phyloP scores from a whole-genome alignment of 2,888 invertebrate species.

The Melieria crassipennis region DNA sequence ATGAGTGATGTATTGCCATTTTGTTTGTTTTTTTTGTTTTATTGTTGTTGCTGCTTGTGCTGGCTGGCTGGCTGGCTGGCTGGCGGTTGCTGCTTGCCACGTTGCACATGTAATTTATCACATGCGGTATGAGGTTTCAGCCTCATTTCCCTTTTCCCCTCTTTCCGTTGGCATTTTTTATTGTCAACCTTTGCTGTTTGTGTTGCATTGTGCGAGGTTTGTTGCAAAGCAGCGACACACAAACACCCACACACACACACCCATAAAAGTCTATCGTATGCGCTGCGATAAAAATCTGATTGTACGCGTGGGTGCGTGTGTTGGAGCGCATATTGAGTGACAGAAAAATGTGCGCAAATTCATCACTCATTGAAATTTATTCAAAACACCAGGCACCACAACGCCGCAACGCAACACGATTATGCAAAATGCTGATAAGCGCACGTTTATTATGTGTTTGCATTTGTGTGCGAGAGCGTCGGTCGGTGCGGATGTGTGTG shows the following conservation, averaged over 20 bases:
- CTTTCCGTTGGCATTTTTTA: conserved; percentile 12
- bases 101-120: conserved; percentile 28
- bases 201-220: conserved; percentile 30
- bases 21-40: conserved; percentile 20
- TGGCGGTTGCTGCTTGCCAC: conserved; percentile 36
- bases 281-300: conserved; percentile 27
- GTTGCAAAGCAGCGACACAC: conserved; percentile 16
- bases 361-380: conserved; percentile 34
- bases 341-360: conserved; percentile 42
- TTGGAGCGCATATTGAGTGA: conserved; percentile 33
- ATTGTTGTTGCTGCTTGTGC: background rate
- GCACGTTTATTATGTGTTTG: too few species aligned
- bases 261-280: conserved; percentile 2
- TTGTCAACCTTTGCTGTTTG: conserved; percentile 14
- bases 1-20: conserved; percentile 33
- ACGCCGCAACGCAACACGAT: conserved; percentile 5
- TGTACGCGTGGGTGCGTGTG: conserved; percentile 23
- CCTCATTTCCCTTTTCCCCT: conserved; percentile 33
- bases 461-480: too few species aligned
- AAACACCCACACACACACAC: conserved; percentile 8
- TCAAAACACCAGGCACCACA: background rate
- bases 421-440: conserved; percentile 26
- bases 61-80: conserved; percentile 24
- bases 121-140: conserved; percentile 32
- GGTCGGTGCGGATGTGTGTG: too few species aligned